A percentile compares a stretch with the other conserved stretches of the same genome.
Conservation (phyloP, 92 coral and sea anemone genomes). For the Siderastrea siderea region DNA sequence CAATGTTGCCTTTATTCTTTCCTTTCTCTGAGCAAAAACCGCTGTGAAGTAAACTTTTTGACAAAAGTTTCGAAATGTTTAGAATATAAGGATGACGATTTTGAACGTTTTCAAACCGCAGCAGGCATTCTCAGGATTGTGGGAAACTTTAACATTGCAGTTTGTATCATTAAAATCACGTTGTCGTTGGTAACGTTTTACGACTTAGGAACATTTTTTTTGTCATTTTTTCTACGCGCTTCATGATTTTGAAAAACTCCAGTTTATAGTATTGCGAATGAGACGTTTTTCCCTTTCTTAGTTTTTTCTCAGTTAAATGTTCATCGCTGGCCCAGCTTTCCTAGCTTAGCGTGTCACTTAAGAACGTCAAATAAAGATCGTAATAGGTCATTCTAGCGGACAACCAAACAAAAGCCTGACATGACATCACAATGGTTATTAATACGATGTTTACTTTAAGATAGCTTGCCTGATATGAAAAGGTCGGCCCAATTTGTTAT, state of each 20-base stretch:
- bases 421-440: conserved; percentile 23
- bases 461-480: conserved; percentile 20
- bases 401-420: not conserved
- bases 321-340: not conserved
- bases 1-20: not conserved
- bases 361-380: not conserved
- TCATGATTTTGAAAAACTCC: not conserved
- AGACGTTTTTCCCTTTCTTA: not conserved
- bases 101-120: too few relatives aligned
- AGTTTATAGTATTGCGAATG: not conserved
- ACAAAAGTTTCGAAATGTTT: too few relatives aligned
- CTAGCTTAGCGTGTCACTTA: not conserved
- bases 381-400: not conserved
- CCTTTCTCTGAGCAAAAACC: not conserved
- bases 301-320: not conserved
- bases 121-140: too few relatives aligned
- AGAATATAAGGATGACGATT: too few relatives aligned
- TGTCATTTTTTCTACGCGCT: too few relatives aligned
- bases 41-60: too few relatives aligned
- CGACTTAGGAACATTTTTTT: too few relatives aligned
- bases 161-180: too few relatives aligned
- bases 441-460: conserved; percentile 14
- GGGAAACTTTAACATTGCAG: too few relatives aligned
- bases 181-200: too few relatives aligned
- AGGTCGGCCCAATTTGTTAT: conserved; percentile 9